Evolutionary conservation across 2,888 invertebrate species (phyloP), one percentile per base, ranked within the genome.

Genomic region (Drymonia ruficornis): DNA sequence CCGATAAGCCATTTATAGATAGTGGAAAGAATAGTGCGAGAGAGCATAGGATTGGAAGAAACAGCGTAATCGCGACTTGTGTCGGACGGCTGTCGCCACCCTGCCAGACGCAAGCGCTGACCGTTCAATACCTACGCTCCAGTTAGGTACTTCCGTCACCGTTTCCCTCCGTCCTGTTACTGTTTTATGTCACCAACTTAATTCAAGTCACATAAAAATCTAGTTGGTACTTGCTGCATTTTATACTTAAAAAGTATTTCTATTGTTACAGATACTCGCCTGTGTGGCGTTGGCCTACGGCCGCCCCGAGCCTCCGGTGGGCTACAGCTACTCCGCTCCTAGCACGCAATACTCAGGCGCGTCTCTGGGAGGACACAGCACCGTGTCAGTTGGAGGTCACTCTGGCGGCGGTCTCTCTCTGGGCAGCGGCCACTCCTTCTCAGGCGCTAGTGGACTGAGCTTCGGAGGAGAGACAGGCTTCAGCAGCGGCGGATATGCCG

Each of bases 221-320:
- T 43, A 40, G 36, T 36, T 11, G 31, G 31, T 31, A 42, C 42
- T 3, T 19, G 9, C 18, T 5, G 43, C 42, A 42, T 42, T 18
- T 19, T 19, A 43, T 23, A 23, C 13, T 43, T 55, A 48, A 47
- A 29, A 52, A 36, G 36, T 29, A 12, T 65, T 52, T 74, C 52
- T 36, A 60, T 81, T 69, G 78, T 83, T 84, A 19, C 79, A 93
- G 93, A 79, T 92, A 78, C 85, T 93, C 72, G 91, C 91, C 82
- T 89, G 87, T 64, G 89, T 91, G 87, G 91, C 90, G 70, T 56
- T 91, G 73, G 91, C 87, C 53, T 86, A 86, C 50, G 93, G 87
- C 66, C 91, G 93, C 51, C 93, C 92, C 19, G 93, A 93, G 67
- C 89, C 93, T n/a, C 93, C 93, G 48, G 88, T 90, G 19, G 93